phyloP scores from a whole-genome alignment of 2,888 invertebrate species.

The Nemotelus pantherinus region DNA sequence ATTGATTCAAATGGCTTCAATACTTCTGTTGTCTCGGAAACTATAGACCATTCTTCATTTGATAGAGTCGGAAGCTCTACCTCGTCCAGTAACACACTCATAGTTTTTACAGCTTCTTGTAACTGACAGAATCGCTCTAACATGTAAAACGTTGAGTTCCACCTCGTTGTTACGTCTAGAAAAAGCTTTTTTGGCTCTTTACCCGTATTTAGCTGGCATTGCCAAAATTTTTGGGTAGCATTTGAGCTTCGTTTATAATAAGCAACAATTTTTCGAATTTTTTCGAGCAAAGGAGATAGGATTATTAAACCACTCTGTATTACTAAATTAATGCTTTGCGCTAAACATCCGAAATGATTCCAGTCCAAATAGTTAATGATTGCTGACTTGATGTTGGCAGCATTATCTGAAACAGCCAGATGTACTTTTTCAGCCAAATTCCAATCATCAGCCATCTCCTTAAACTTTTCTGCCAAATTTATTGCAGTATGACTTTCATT shows the following conservation, averaged over 20 bases:
- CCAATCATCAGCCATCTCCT: conserved; percentile 53
- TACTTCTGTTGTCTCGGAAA: too few relatives aligned
- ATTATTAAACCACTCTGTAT: conserved; percentile 46
- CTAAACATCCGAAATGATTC: conserved; percentile 52
- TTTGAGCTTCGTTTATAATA: background rate
- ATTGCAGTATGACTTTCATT: conserved; percentile 53
- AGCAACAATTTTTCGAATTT: conserved; percentile 5
- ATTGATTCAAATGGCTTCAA: too few relatives aligned
- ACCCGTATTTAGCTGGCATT: background rate
- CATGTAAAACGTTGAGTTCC: too few relatives aligned
- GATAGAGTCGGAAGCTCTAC: too few relatives aligned
- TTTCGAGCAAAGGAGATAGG: conserved; percentile 26
- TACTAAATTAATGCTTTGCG: conserved; percentile 52
- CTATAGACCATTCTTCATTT: too few relatives aligned
- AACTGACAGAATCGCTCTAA: too few relatives aligned
- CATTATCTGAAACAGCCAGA: conserved; percentile 53
- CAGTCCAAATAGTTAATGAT: conserved; percentile 49
- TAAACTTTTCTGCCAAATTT: conserved; percentile 54
- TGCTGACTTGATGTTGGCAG: conserved; percentile 47
- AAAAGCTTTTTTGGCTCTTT: background rate
- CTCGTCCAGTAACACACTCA: too few relatives aligned
- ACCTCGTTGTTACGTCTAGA: background rate
- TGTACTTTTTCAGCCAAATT: conserved; percentile 54
- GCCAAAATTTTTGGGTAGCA: background rate
- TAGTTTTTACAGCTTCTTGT: too few relatives aligned